Evolutionary conservation across 2,797 vertebrate species (phyloP).

Genomic region (Pseudochirops corinnae): DNA sequence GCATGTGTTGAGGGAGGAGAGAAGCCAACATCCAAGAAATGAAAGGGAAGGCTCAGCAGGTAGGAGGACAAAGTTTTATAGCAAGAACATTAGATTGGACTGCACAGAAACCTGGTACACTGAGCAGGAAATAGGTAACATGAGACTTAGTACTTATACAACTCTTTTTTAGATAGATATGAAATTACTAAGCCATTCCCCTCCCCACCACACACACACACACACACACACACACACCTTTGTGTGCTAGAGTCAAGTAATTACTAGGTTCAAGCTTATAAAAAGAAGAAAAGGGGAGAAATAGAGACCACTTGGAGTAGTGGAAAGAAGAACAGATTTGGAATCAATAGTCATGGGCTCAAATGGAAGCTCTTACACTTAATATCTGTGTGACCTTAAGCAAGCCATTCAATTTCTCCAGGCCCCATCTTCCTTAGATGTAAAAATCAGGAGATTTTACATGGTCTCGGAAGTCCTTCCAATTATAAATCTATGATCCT

Average conservation of each 20-base stretch:
- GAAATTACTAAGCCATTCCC: slow-evolving; percentile 40
- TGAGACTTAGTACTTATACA: slow-evolving; percentile 71
- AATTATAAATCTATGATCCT: not conserved
- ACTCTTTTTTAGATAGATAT: slow-evolving; percentile 56
- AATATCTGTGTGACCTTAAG: not conserved
- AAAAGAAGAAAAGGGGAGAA: slow-evolving; percentile 50
- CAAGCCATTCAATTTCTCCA: not conserved
- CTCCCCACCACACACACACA: slow-evolving; percentile 12
- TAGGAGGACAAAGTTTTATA: slow-evolving; percentile 70
- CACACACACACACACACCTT: not conserved
- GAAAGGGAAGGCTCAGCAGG: slow-evolving; percentile 77
- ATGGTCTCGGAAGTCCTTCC: not conserved
- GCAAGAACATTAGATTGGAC: slow-evolving; percentile 73
- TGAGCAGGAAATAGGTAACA: slow-evolving; percentile 61
- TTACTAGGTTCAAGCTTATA: slow-evolving; percentile 12
- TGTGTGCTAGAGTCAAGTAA: slow-evolving; percentile 32
- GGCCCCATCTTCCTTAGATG: not conserved
- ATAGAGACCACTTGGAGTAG: not conserved
- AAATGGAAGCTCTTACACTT: not conserved
- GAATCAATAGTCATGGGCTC: not conserved
- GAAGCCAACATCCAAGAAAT: slow-evolving; percentile 63
- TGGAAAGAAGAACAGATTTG: not conserved
- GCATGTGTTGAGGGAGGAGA: slow-evolving; percentile 70
- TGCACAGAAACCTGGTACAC: slow-evolving; percentile 62
- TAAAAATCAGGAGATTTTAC: not conserved